Base-by-base conservation (phyloP, 2,113 vertebrate genomes). In the Tiliqua scincoides region DNA sequence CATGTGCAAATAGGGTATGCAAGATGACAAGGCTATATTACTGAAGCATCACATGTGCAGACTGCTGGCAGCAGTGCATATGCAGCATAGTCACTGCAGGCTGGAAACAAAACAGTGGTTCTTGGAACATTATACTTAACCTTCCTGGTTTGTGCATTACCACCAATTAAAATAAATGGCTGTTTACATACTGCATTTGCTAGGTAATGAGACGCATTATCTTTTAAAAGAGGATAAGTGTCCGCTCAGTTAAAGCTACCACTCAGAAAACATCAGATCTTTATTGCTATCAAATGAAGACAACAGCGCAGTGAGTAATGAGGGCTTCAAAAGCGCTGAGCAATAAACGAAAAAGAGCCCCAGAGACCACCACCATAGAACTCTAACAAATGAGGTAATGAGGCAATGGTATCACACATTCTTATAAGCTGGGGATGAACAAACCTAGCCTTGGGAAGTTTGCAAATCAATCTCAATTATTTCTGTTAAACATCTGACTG, bases 221-320 rank as follows among this genome's bases (percentile, higher is more conserved):
- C 15, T 83, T 72, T 48, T 73, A 43, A 89, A 72, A 83, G 67
- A 52, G 72, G 83, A 65, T 73, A 79, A 61, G 67, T 67, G 14
- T 73, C 79, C 57, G n/a, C 52, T 82, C 59, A 70, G 72, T 71
- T 89, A 70, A 85, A 89, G 63, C 63, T 61, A 72, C 40, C 63
- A 81, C 40, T 89, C 78, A 77, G 79, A 85, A 85, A 85, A 37
- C 72, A 89, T 63, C 63, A 68, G 67, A 63, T 57, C 67, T 83
- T 86, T 14, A 67, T 0, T 76, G 32, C 48, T 18, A 0, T 0
- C 0, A 32, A 57, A 35, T 81, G 76, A 37, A 82, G 37, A 74
- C 61, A 88, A 85, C 63, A n/a, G 18, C 3, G 21, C 37, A 76
- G 67, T 77, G 82, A 73, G 67, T 57, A 88, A 79, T 63, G 82